These are phyloP conservation scores for Ophiodon elongatus DNA, from an alignment of 2,113 vertebrate genomes.

Conservation along the genomic window DNA sequence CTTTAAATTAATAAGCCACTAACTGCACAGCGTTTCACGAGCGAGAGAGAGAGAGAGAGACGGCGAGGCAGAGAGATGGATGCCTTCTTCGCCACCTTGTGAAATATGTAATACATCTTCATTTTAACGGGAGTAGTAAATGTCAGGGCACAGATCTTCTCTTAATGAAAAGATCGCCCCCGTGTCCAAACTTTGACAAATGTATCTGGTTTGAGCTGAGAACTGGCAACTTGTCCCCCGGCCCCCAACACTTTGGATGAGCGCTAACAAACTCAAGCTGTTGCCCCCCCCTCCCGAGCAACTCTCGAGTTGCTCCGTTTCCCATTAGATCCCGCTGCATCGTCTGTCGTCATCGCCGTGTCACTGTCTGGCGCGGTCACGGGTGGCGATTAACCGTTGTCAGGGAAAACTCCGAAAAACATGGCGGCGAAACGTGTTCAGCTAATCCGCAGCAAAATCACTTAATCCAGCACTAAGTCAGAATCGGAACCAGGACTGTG, in stretches of 20 bases:
- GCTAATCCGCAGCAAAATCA: slow-evolving; percentile 31
- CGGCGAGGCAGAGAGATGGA: slow-evolving; percentile 66
- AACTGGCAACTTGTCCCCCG: slow-evolving; percentile 48
- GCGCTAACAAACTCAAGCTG: slow-evolving; percentile 70
- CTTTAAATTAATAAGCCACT: slow-evolving; percentile 81
- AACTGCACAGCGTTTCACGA: slow-evolving; percentile 73
- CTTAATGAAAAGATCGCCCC: slow-evolving; percentile 80
- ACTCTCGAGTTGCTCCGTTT: slow-evolving; percentile 32
- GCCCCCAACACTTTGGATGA: slow-evolving; percentile 50
- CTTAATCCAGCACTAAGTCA: slow-evolving; percentile 35
- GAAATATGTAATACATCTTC: slow-evolving; percentile 84
- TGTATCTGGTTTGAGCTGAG: slow-evolving; percentile 68
- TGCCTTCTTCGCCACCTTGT: slow-evolving; percentile 76
- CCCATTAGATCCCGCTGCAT: slow-evolving; percentile 47
- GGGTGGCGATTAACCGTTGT: slow-evolving; percentile 29
- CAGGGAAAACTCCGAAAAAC: slow-evolving; percentile 17
- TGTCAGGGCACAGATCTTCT: slow-evolving; percentile 79
- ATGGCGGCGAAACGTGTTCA: neutral
- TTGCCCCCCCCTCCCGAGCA: slow-evolving; percentile 23
- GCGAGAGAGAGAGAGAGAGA: slow-evolving; percentile 42
- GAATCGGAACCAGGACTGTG: slow-evolving; percentile 10
- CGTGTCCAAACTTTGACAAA: slow-evolving; percentile 76
- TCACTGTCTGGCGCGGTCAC: slow-evolving; percentile 13
- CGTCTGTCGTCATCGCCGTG: slow-evolving; percentile 23
- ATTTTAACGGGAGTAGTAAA: slow-evolving; percentile 81